These are phyloP conservation scores for Drosophila percnosoma DNA, from an alignment of 2,888 invertebrate species.

Conservation along the genomic window DNA sequence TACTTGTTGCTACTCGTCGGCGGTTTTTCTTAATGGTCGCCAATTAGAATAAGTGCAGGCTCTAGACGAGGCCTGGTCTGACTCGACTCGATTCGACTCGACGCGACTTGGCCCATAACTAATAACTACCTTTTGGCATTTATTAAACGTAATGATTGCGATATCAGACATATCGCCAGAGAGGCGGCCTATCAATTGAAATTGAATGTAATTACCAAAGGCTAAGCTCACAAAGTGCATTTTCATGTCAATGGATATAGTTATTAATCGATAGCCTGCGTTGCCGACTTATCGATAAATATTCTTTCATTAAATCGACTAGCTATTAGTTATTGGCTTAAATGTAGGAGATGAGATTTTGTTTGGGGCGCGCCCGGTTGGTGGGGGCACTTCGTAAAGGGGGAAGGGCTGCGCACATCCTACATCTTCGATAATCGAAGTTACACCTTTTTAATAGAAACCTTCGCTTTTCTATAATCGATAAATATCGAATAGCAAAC, in stretches of 20 bases:
- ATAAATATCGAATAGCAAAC: not conserved
- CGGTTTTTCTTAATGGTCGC: slow-evolving; percentile 63
- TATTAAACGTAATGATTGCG: slow-evolving; percentile 74
- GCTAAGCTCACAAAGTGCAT: slow-evolving; percentile 5
- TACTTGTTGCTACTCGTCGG: slow-evolving; percentile 1
- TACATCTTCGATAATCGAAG: not conserved
- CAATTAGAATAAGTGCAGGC: slow-evolving; percentile 76
- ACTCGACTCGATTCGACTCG: not conserved
- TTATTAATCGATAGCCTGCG: slow-evolving; percentile 28
- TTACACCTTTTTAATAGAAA: not conserved
- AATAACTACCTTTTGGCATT: slow-evolving; percentile 75
- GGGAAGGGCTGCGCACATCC: not conserved
- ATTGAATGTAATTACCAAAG: slow-evolving; percentile 52
- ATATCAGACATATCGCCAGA: slow-evolving; percentile 41
- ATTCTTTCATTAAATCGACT: not conserved
- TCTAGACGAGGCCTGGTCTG: slow-evolving; percentile 5
- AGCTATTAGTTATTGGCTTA: not conserved
- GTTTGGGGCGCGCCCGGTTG: not conserved
- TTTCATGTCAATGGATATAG: slow-evolving; percentile 7
- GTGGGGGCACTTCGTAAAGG: not conserved
- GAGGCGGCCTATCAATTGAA: slow-evolving; percentile 37
- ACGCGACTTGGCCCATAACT: slow-evolving; percentile 24
- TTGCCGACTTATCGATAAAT: slow-evolving; percentile 2
- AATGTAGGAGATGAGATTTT: not conserved
- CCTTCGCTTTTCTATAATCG: not conserved